Evolutionary conservation across 2,888 invertebrate genomes (phyloP), one percentile per base, ranked within the genome.

Genomic region (Mythimna ferrago): DNA sequence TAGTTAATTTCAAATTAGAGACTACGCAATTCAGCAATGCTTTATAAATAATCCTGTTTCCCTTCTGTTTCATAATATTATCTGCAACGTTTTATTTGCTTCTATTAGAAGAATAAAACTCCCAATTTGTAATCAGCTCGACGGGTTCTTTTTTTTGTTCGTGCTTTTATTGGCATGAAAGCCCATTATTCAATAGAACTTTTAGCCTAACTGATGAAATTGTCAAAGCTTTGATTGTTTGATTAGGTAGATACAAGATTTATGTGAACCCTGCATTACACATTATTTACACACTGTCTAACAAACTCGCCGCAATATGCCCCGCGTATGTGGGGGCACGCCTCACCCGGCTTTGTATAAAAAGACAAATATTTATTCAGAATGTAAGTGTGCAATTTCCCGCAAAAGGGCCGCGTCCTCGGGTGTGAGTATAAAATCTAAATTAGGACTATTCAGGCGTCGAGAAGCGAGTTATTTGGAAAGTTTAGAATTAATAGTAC

Each of bases 291-390:
- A 78, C 64, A 74, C 69, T 75, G 58, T 73, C 57, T 71, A 78
- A 82, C 77, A 73, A 76, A 72, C 53, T 83, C 66, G 44, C 80
- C 80, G 21, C 80, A 82, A 82, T 82, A 77, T 82, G 67, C 66
- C n/a, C 71, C 53, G 65, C 64, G 74, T 83, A 87, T 88, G 88
- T 82, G 32, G 26, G 71, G 72, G 81, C 86, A 88, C 88, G 86
- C 69, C 61, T 76, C 69, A 61, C 71, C 83, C 83, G 63, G 84
- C 83, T 88, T 84, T 83, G 70, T 82, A 71, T 75, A 84, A 80
- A 85, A 81, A 83, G 81, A 78, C 81, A 81, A 88, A 87, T 77
- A 85, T 87, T 85, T 84, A 81, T 81, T 74, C 75, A 79, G 70
- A 82, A 80, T 79, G 77, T 81, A 82, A 81, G 76, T 74, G 76